These are phyloP conservation scores for Noctilio leporinus DNA, from an alignment of 2,113 vertebrate genomes.

Conservation along the genomic window DNA sequence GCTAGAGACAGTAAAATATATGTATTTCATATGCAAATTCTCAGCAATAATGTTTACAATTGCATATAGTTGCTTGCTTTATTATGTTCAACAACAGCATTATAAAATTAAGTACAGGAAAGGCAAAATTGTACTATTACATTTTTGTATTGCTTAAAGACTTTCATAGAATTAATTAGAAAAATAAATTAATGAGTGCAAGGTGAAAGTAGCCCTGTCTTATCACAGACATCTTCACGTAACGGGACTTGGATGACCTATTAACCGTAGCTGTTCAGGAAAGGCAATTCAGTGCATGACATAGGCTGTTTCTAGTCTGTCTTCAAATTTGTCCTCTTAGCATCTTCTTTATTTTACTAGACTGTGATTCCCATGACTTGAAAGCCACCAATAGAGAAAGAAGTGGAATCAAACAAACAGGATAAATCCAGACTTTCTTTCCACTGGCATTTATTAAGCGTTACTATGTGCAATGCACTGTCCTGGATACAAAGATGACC, in stretches of 20 bases:
- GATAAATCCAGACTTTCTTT: neutral
- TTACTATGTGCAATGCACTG: neutral
- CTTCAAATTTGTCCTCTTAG: neutral
- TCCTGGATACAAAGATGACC: neutral
- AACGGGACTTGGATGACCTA: neutral
- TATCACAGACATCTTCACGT: neutral
- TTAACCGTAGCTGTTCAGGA: neutral
- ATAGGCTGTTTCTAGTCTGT: neutral
- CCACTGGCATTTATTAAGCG: neutral
- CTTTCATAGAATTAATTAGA: slow-evolving; percentile 60
- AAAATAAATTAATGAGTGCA: neutral
- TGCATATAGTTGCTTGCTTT: slow-evolving; percentile 70
- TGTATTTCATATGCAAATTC: slow-evolving; percentile 80
- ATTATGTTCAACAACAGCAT: slow-evolving; percentile 69
- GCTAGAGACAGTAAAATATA: slow-evolving; percentile 75
- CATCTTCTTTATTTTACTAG: neutral
- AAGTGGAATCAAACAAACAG: neutral
- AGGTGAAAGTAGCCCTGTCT: neutral
- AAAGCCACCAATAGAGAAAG: neutral
- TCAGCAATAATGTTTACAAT: slow-evolving; percentile 74
- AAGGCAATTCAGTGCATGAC: neutral
- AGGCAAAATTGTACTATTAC: slow-evolving; percentile 51
- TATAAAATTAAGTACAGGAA: slow-evolving; percentile 53
- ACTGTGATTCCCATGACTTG: neutral
- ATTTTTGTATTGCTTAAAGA: slow-evolving; percentile 42